phyloP scores from a whole-genome alignment of 2,888 invertebrate species.

The Zygogramma bicolorata region DNA sequence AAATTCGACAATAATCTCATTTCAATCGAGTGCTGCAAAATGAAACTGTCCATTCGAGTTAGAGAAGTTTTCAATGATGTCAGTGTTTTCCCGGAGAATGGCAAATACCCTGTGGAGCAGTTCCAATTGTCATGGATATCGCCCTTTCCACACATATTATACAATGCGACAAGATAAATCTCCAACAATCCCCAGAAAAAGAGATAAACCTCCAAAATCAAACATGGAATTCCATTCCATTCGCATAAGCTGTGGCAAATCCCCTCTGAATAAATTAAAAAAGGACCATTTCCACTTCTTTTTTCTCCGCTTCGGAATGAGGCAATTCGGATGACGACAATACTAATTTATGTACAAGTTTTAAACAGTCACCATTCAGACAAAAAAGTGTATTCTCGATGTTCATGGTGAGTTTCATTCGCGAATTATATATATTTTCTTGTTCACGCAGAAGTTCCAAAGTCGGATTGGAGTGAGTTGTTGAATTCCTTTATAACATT shows the following conservation, averaged over 20 bases:
- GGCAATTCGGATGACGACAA: not conserved
- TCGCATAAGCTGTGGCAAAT: not conserved
- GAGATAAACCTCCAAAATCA: not conserved
- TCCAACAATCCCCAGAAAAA: not conserved
- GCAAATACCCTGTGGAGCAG: not conserved
- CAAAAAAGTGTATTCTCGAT: not conserved
- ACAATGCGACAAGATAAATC: not conserved
- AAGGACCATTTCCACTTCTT: not conserved
- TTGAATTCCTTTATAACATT: not conserved
- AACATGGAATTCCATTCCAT: not conserved
- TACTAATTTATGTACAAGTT: slow-evolving; percentile 9
- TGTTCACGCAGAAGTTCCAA: not conserved
- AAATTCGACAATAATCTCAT: too few species aligned
- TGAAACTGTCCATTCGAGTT: not conserved
- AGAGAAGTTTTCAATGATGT: not conserved
- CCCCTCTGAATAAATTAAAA: slow-evolving; percentile 18
- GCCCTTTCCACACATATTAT: not conserved
- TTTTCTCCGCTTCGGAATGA: slow-evolving; percentile 1
- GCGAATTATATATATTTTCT: not conserved
- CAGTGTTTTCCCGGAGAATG: not conserved
- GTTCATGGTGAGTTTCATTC: not conserved
- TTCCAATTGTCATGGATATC: not conserved
- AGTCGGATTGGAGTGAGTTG: not conserved
- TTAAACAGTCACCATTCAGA: not conserved
- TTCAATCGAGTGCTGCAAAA: not conserved